These are phyloP conservation scores for Trachelus iudaicus DNA, from an alignment of 2,888 invertebrate genomes.

Conservation along the genomic window DNA sequence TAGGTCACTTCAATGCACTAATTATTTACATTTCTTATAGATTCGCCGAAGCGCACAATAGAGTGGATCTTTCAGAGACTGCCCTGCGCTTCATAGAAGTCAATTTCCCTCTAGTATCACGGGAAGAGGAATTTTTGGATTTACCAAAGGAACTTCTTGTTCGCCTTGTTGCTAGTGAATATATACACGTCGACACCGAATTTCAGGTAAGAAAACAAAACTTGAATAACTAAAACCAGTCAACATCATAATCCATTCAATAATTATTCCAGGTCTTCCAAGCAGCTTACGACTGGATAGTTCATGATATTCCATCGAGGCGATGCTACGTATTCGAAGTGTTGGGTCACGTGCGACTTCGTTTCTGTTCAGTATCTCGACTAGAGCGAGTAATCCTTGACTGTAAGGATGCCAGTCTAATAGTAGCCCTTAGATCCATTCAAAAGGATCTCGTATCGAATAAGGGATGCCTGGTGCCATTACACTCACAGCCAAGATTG, in stretches of 20 bases:
- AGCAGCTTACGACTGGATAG: conserved; percentile 89
- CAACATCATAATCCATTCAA: conserved; percentile 11
- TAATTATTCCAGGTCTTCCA: conserved; percentile 74
- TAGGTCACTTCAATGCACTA: neutral
- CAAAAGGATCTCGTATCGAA: conserved; percentile 81
- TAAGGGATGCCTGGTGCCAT: conserved; percentile 80
- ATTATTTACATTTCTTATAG: conserved; percentile 61
- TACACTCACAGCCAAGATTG: conserved; percentile 82
- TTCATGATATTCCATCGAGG: conserved; percentile 80
- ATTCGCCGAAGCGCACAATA: conserved; percentile 91
- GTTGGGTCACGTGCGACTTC: conserved; percentile 82
- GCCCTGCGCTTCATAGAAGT: conserved; percentile 85
- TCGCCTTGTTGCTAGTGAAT: conserved; percentile 84
- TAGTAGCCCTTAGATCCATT: conserved; percentile 82
- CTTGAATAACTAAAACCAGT: neutral
- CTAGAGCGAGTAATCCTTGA: conserved; percentile 82
- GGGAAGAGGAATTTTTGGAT: conserved; percentile 88
- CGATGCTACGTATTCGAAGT: conserved; percentile 89
- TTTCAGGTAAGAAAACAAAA: conserved; percentile 74
- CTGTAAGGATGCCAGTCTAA: conserved; percentile 84
- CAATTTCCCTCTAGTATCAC: conserved; percentile 83
- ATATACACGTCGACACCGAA: conserved; percentile 88
- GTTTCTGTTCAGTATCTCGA: conserved; percentile 83
- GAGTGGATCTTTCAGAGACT: conserved; percentile 79
- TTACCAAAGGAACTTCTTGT: conserved; percentile 82